phyloP scores from a whole-genome alignment of 2,888 invertebrate genomes.

The Nephrotoma flavescens region DNA sequence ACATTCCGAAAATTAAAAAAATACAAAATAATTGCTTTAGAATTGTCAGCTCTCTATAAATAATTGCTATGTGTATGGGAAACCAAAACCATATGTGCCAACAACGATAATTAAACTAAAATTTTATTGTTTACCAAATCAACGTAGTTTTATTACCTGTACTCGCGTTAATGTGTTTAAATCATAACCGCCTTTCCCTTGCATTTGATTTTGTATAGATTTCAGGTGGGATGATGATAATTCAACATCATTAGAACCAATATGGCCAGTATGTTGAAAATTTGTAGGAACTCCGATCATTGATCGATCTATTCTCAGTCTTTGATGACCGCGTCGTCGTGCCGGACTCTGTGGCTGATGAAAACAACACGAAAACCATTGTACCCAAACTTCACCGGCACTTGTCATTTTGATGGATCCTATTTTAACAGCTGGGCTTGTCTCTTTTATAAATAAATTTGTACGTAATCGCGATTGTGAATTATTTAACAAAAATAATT shows the following conservation, averaged over 20 bases:
- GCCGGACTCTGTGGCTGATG: constrained; percentile 63
- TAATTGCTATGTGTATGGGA: neutral
- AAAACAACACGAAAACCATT: constrained; percentile 85
- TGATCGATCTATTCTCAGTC: constrained; percentile 72
- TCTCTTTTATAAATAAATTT: neutral
- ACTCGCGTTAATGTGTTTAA: constrained; percentile 34
- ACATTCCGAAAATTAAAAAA: neutral
- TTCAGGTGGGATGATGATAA: constrained; percentile 68
- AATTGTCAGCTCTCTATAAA: neutral
- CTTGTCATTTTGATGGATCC: constrained; percentile 20
- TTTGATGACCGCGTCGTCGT: constrained; percentile 48
- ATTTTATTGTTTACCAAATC: neutral
- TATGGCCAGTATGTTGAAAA: constrained; percentile 87
- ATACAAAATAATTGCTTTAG: neutral
- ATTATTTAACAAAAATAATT: neutral
- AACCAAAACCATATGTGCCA: neutral
- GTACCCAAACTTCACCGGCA: constrained; percentile 74
- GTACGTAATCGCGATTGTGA: neutral
- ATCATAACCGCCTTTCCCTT: constrained; percentile 90
- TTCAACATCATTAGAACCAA: constrained; percentile 80
- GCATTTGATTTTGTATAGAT: constrained; percentile 87
- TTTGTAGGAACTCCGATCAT: constrained; percentile 95
- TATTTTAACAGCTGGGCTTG: neutral
- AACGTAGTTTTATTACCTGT: constrained; percentile 22
- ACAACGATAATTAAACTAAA: neutral